Evolutionary conservation across 2,888 invertebrate genomes (phyloP).

Genomic region (Malthinus seriepunctatus): DNA sequence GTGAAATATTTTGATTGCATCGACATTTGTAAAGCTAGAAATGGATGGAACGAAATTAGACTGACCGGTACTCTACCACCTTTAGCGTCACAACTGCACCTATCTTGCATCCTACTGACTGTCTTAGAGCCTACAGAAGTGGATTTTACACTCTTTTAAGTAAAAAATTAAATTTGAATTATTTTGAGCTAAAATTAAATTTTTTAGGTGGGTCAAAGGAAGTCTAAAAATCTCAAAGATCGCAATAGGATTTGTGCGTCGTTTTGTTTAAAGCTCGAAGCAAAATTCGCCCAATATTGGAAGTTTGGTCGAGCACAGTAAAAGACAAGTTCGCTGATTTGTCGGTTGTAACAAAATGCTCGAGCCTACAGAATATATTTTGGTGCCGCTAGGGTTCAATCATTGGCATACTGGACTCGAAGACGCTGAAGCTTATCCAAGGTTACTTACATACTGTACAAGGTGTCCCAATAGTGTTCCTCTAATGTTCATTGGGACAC

Average conservation of each 20-base stretch:
- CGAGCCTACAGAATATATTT: constrained; percentile 89
- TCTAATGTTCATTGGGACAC: too few species aligned
- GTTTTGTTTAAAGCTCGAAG: constrained; percentile 81
- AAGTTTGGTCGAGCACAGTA: constrained; percentile 80
- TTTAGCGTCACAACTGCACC: constrained; percentile 76
- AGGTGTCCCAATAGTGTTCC: too few species aligned
- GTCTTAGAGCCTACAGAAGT: constrained; percentile 95
- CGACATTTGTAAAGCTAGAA: constrained; percentile 94
- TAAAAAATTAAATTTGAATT: too few species aligned
- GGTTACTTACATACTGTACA: too few species aligned
- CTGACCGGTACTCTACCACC: constrained; percentile 83
- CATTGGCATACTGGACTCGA: constrained; percentile 94
- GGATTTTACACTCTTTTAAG: constrained; percentile 93
- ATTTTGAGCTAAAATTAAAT: neutral
- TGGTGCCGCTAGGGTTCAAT: constrained; percentile 92
- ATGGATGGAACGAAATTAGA: constrained; percentile 91
- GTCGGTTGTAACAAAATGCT: constrained; percentile 96
- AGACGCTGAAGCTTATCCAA: constrained; percentile 78
- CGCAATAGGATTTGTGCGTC: constrained; percentile 89
- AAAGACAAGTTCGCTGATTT: constrained; percentile 86
- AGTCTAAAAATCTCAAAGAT: constrained; percentile 87
- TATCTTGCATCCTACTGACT: constrained; percentile 85
- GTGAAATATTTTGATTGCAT: constrained; percentile 96
- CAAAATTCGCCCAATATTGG: constrained; percentile 76
- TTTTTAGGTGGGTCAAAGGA: constrained; percentile 56